Percentiles rank a stretch among this genome's conserved stretches.
Conservation (phyloP, 2,888 invertebrate genomes). For the Blera fallax region DNA sequence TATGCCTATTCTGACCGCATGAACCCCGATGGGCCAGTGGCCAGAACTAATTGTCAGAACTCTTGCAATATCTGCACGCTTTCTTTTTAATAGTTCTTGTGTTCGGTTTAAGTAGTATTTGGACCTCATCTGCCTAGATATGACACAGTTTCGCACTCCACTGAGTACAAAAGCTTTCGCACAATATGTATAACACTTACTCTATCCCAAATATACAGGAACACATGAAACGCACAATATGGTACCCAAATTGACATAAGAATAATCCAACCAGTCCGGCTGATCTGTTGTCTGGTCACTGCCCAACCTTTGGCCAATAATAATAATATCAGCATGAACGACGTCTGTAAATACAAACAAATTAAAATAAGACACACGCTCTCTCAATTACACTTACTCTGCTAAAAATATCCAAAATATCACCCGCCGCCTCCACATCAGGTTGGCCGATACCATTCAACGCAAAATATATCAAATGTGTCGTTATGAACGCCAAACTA, state of each 20-base stretch:
- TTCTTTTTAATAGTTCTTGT: no score
- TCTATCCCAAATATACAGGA: constrained; percentile 97
- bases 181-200: constrained; percentile 85
- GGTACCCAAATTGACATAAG: constrained; percentile 90
- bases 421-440: constrained; percentile 92
- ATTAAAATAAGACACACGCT: neutral
- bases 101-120: no score
- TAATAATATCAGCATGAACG: constrained; percentile 95
- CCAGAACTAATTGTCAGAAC: no score
- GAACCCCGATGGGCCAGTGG: no score
- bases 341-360: constrained; percentile 85
- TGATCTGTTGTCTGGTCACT: constrained; percentile 93
- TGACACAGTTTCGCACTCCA: no score
- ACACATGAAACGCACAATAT: constrained; percentile 94
- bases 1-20: no score
- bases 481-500: constrained; percentile 92
- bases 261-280: constrained; percentile 87
- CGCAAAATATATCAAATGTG: constrained; percentile 94
- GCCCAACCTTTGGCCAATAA: constrained; percentile 98
- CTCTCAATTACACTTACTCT: constrained; percentile 85
- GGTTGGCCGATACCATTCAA: constrained; percentile 94
- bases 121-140: no score
- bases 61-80: no score
- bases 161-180: no score
- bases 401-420: constrained; percentile 95